Base-by-base conservation (phyloP, 2,888 invertebrate species). In the Patella depressa region DNA sequence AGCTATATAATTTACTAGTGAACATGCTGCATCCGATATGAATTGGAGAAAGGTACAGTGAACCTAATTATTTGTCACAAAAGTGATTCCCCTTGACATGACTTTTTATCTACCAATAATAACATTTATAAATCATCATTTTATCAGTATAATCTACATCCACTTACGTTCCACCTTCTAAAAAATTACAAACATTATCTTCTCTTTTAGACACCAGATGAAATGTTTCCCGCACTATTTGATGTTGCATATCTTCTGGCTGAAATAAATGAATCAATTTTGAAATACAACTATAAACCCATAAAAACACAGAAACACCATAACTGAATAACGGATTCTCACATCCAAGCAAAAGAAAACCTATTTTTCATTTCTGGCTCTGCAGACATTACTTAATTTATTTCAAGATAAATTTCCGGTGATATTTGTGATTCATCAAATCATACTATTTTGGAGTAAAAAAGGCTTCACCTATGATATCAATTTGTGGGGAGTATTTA, bases 131-230 rank as follows among this genome's bases (percentile, higher is more conserved):
- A 65, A n/a, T 9, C 1, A 5, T 19, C n/a, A n/a, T 19, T 19
- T 65, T 19, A 65, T 65, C 4, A 65, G n/a, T 19, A 65, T 65
- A n/a, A 65, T 65, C 65, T 12, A 59, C 4, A 34, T 29, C 11
- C 77, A 88, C 89, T 89, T 93, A 97, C 97, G 96, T 97, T 91
- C 98, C 98, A 70, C 99, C 99, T 93, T 99, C 99, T 73, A 99
- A 93, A 92, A 99, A 99, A 93, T 99, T 99, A 92, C 99, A 99
- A 0, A 99, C 99, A 93, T 99, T 99, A 91, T 99, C 99, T 91
- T 99, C 99, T 81, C 99, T 93, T 91, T 99, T 99, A 0, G 99
- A 99, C 0, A 99, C 99, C 82, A 99, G 92, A 90, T 99, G 99
- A 91, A 99, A 99, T 53, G 99, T 99, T 93, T 99, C 99, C 90